These are phyloP conservation scores for Entomobrya multifasciata DNA, from an alignment of 2,888 invertebrate species.

Conservation along the genomic window DNA sequence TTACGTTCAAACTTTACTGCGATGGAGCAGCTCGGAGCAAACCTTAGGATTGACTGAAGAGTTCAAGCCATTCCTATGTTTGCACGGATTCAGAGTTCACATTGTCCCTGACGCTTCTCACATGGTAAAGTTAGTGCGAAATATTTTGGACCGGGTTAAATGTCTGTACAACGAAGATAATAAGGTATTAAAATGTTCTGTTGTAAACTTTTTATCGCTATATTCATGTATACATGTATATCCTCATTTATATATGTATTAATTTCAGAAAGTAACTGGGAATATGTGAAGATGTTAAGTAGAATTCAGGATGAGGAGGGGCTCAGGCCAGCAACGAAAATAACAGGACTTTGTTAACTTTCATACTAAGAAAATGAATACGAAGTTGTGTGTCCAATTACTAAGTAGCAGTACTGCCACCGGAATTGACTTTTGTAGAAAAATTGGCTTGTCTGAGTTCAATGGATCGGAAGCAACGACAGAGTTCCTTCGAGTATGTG, in stretches of 20 bases:
- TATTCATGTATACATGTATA: too few relatives aligned
- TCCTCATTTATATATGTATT: too few relatives aligned
- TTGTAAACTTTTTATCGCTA: too few relatives aligned
- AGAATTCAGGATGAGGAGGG: conserved; percentile 8
- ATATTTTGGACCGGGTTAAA: background rate
- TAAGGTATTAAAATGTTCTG: too few relatives aligned
- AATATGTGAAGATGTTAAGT: background rate
- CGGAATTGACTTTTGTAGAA: conserved; percentile 30
- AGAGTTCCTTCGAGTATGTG: background rate
- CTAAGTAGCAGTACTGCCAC: background rate
- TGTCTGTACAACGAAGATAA: background rate
- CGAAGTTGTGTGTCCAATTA: background rate
- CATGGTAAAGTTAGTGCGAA: background rate
- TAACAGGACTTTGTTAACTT: background rate
- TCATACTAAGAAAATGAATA: conserved; percentile 48
- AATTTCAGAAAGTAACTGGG: background rate
- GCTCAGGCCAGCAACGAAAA: conserved; percentile 6
- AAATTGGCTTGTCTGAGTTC: background rate
- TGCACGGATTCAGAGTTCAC: background rate
- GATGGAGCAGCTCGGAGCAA: too few relatives aligned
- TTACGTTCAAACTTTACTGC: too few relatives aligned
- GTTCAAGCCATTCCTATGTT: too few relatives aligned
- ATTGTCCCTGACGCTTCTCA: background rate
- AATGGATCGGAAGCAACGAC: background rate
- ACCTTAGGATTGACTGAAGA: too few relatives aligned